Evolutionary conservation across 2,888 invertebrate genomes (phyloP), one percentile per base, ranked within the genome.

Genomic region (Callimorpha dominula): DNA sequence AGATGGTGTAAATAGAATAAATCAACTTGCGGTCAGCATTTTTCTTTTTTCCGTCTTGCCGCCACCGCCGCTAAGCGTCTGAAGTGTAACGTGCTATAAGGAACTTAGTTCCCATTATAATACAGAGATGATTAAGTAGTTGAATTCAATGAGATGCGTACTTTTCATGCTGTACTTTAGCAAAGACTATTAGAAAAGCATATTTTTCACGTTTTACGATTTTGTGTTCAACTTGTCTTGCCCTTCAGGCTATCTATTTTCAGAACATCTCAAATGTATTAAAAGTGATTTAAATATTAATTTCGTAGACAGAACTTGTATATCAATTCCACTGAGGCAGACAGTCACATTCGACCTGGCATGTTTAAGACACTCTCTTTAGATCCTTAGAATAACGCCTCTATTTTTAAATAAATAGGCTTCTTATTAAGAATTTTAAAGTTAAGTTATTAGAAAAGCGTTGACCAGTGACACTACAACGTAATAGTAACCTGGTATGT

Each of bases 271-370:
- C 3, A 68, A 78, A 72, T 40, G 65, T 67, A 74, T 83, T 52
- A 60, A 68, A 71, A 74, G 5, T 50, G 64, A 77, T 77, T 74
- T 74, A 71, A 57, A 75, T 72, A 72, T 65, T 77, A 82, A 78
- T 77, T 84, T 62, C 63, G 52, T 50, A 66, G 49, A 73, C 68
- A 76, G 75, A 82, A 82, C 72, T 80, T 82, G 79, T 83, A 86
- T 84, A 83, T 81, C 79, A 87, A 87, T 88, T 87, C 85, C 76
- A 76, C 68, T 71, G 81, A 73, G 77, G 81, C 83, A 83, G 87
- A 85, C 84, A 80, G 80, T 74, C 80, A 80, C 81, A 83, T 80
- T 81, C 78, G 68, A 71, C 75, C 75, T 80, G 80, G 78, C 78
- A 77, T 80, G 81, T 31, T 40, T 43, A 31, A 31, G 15, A 54